phyloP scores from a whole-genome alignment of 2,888 invertebrate genomes.

The Anoncus sp. region DNA sequence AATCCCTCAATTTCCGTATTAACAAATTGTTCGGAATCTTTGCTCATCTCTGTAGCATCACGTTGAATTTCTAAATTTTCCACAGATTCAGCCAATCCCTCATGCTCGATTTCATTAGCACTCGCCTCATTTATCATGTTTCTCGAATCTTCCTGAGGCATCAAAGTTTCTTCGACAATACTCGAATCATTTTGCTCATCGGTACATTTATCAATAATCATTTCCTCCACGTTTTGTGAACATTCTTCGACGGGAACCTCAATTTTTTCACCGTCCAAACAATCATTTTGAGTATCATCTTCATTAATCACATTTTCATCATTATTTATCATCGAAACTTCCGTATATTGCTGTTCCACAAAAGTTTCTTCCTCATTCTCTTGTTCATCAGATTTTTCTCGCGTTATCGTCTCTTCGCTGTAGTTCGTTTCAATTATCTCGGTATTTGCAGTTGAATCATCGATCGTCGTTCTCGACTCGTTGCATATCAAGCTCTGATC shows the following conservation, averaged over 20 bases:
- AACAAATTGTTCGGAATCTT: neutral
- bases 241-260: neutral
- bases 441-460: neutral
- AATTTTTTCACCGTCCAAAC: neutral
- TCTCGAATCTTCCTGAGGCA: neutral
- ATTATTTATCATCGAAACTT: neutral
- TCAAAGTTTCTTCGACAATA: neutral
- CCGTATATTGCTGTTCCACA: neutral
- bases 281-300: neutral
- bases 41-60: neutral
- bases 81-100: neutral
- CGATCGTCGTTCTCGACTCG: neutral
- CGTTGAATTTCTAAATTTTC: neutral
- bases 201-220: neutral
- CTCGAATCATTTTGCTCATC: neutral
- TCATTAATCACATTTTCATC: neutral
- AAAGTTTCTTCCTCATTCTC: neutral
- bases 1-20: neutral
- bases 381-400: neutral
- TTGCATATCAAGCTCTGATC: neutral
- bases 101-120: neutral
- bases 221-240: neutral
- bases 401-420: neutral
- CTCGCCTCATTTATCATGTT: neutral
- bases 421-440: neutral